Conservation (phyloP, 2,113 vertebrate species). For the Acanthochromis polyacanthus region DNA sequence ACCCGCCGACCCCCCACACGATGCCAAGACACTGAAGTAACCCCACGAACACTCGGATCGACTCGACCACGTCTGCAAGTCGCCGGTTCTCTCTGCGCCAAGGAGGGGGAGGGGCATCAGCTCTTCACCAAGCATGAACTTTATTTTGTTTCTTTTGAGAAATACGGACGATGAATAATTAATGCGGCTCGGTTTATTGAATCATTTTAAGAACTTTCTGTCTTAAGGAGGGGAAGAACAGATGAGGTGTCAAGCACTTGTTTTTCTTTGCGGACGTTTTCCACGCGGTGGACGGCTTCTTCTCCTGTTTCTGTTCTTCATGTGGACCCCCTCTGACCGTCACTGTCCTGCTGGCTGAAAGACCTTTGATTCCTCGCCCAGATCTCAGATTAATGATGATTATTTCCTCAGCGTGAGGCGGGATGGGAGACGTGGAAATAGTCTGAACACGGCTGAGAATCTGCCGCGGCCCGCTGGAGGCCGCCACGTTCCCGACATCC, state of each 20-base stretch:
- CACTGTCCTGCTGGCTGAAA: conserved; percentile 60
- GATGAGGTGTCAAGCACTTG: conserved; percentile 44
- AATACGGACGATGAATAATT: conserved; percentile 35
- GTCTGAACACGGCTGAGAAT: conserved; percentile 60
- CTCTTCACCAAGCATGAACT: conserved; percentile 47
- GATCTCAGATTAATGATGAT: conserved; percentile 52
- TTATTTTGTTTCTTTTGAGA: conserved; percentile 24
- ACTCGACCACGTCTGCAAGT: conserved; percentile 54
- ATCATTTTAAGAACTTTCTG: conserved; percentile 40
- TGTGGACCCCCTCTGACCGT: conserved; percentile 32
- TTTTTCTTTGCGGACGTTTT: conserved; percentile 33
- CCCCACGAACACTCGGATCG: conserved; percentile 74
- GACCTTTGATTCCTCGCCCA: conserved; percentile 42
- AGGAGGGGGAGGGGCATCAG: conserved; percentile 48
- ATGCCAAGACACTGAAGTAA: conserved; percentile 78
- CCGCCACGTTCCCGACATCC: conserved; percentile 46
- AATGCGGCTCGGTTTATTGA: conserved; percentile 51
- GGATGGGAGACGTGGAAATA: conserved; percentile 58
- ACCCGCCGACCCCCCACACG: conserved; percentile 53
- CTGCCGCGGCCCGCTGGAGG: conserved; percentile 27
- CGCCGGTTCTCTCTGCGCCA: conserved; percentile 57
- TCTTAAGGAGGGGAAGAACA: conserved; percentile 54
- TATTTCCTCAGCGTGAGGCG: conserved; percentile 53
- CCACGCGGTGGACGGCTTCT: conserved; percentile 37
- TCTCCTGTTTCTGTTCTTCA: conserved; percentile 10